A percentile compares a stretch with the other conserved stretches of the same genome.
These are phyloP conservation scores for Argopecten irradians DNA, from an alignment of 1,140 invertebrate genomes.

Conservation along the genomic window DNA sequence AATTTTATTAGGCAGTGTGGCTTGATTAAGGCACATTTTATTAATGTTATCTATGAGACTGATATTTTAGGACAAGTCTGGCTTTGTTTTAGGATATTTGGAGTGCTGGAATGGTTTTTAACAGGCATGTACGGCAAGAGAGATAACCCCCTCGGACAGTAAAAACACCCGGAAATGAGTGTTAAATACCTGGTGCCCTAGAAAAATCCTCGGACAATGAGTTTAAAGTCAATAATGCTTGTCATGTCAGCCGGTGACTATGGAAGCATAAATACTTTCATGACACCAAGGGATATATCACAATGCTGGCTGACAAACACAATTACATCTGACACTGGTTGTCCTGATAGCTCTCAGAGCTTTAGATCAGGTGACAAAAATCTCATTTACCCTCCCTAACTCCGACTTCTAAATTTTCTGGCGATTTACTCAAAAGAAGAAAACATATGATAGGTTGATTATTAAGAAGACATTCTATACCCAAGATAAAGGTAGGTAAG, in stretches of 20 bases:
- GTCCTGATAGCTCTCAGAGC: slow-evolving; percentile 17
- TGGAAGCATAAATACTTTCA: slow-evolving; percentile 39
- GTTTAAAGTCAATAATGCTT: slow-evolving; percentile 29
- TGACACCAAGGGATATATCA: slow-evolving; percentile 42
- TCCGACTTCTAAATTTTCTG: background rate
- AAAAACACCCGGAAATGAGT: slow-evolving; percentile 45
- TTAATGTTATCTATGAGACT: slow-evolving; percentile 50
- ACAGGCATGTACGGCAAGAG: background rate
- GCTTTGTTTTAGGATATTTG: slow-evolving; percentile 38
- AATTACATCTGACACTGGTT: slow-evolving; percentile 47
- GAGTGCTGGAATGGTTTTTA: background rate
- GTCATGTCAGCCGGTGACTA: slow-evolving; percentile 47
- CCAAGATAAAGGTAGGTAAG: background rate
- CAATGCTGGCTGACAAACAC: slow-evolving; percentile 40
- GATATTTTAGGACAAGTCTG: slow-evolving; percentile 47
- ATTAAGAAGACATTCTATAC: slow-evolving; percentile 11
- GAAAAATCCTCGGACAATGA: slow-evolving; percentile 36
- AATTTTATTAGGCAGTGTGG: slow-evolving; percentile 62
- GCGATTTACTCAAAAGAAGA: background rate
- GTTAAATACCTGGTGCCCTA: slow-evolving; percentile 40
- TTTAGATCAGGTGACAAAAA: slow-evolving; percentile 22
- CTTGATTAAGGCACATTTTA: slow-evolving; percentile 50
- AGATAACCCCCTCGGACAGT: slow-evolving; percentile 4
- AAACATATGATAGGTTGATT: slow-evolving; percentile 3
- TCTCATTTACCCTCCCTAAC: slow-evolving; percentile 8